Base-by-base conservation (phyloP, 2,888 invertebrate genomes). In the Coremacera marginata region DNA sequence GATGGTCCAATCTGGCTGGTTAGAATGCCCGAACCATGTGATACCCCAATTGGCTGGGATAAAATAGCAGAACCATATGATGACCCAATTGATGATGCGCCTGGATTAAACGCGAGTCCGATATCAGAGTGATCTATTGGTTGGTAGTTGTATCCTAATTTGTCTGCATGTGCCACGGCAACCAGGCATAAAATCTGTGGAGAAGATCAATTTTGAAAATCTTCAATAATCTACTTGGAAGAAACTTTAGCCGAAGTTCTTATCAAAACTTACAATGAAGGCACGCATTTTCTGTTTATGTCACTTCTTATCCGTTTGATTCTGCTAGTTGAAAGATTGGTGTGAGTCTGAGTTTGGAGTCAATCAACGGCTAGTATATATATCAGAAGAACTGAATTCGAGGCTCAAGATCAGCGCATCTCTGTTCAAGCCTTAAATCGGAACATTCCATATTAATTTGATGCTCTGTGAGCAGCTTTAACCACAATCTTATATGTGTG, bases 81-180 rank as follows among this genome's bases (percentile, higher is more conserved):
- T 16, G 31, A 27, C 60, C 5, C 62, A 51, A 22, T 55, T 63
- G 14, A 44, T 16, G 70, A 72, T 49, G 22, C 51, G 25, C 71
- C 71, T 7, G 68, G 68, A 25, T 22, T 22, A 52, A 68, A 68
- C 11, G 68, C 51, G 14, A 68, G 68, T 27, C 84, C 85, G 0
- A 80, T 75, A 75, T 83, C 83, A 27, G 86, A 84, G 74, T 84
- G 85, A 8, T 70, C 82, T 3, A 86, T 86, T 9, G 83, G 84
- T 60, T 81, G 84, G 67, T 87, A 86, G 80, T 86, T 84, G 80
- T 86, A 86, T 73, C 86, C 86, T 72, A 85, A 80, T 44, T 86
- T 84, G 70, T 86, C 84, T 57, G 87, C 86, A 76, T 82, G 83
- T 76, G 84, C 84, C 75, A 82, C 82, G 34, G 86, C 84, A 51